Evolutionary conservation across 2,113 vertebrate species (phyloP).

Genomic region (Mastomys coucha): DNA sequence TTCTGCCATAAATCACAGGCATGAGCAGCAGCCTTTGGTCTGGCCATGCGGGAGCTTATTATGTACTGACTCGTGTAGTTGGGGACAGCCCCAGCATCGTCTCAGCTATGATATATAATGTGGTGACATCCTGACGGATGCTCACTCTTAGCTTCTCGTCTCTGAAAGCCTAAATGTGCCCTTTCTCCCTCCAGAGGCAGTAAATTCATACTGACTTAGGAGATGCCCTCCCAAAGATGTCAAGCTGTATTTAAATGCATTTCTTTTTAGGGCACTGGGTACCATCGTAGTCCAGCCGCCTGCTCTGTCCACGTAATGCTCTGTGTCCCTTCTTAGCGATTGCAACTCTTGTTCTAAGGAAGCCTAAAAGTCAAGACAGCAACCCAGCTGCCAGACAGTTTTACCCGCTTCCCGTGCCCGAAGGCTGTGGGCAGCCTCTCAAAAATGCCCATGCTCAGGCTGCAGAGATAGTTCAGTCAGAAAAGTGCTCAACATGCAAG

Average conservation of each 20-base stretch:
- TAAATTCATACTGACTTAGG: conserved; percentile 60
- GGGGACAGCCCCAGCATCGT: conserved; percentile 16
- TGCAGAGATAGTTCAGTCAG: neutral
- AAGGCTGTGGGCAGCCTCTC: neutral
- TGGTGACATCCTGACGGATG: conserved; percentile 73
- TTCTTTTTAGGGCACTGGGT: neutral
- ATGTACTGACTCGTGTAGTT: conserved; percentile 71
- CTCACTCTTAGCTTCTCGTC: conserved; percentile 68
- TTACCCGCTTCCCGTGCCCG: neutral
- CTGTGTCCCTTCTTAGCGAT: neutral
- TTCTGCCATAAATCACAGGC: conserved; percentile 75
- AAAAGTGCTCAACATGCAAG: neutral
- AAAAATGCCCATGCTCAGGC: neutral
- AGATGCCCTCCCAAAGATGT: conserved; percentile 65
- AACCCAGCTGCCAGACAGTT: neutral
- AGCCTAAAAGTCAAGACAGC: neutral
- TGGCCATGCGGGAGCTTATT: conserved; percentile 63
- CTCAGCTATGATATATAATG: conserved; percentile 24
- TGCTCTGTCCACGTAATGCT: neutral
- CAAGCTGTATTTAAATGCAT: neutral
- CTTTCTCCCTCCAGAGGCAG: conserved; percentile 63
- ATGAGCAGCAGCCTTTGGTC: conserved; percentile 65
- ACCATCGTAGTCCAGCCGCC: neutral
- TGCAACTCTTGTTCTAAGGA: neutral
- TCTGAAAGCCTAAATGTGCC: conserved; percentile 70